Evolutionary conservation across 2,888 invertebrate genomes (phyloP).

Genomic region (Magallana nippona): DNA sequence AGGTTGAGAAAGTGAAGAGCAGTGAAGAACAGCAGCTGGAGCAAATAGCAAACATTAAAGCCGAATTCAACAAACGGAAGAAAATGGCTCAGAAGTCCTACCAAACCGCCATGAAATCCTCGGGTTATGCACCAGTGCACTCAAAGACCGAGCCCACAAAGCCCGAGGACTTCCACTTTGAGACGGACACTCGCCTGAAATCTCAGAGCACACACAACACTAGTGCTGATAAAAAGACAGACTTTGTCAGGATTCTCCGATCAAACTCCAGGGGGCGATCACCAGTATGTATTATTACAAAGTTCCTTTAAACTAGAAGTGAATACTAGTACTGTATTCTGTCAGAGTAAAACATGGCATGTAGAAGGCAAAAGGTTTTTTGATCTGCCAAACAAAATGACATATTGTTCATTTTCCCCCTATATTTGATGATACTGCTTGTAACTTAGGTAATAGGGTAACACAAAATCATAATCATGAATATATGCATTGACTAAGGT

Average conservation of each 20-base stretch:
- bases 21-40: slow-evolving; percentile 75
- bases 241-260: slow-evolving; percentile 67
- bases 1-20: slow-evolving; percentile 59
- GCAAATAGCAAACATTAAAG: slow-evolving; percentile 66
- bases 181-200: slow-evolving; percentile 73
- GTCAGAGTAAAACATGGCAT: too few relatives aligned
- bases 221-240: slow-evolving; percentile 54
- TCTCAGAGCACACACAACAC: slow-evolving; percentile 55
- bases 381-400: too few relatives aligned
- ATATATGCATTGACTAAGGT: not conserved
- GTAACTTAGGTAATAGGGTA: not conserved
- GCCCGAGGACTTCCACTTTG: slow-evolving; percentile 72
- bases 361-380: too few relatives aligned
- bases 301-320: too few relatives aligned
- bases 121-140: slow-evolving; percentile 53
- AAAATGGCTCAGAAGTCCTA: slow-evolving; percentile 69
- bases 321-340: too few relatives aligned
- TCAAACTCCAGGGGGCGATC: slow-evolving; percentile 50
- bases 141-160: slow-evolving; percentile 64
- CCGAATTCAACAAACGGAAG: slow-evolving; percentile 67
- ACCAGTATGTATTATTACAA: slow-evolving; percentile 48
- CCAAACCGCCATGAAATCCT: slow-evolving; percentile 60
- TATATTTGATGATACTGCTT: too few relatives aligned
- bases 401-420: too few relatives aligned
- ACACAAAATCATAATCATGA: not conserved